Conservation (phyloP, 2,113 vertebrate species). For the Notothenia coriiceps region DNA sequence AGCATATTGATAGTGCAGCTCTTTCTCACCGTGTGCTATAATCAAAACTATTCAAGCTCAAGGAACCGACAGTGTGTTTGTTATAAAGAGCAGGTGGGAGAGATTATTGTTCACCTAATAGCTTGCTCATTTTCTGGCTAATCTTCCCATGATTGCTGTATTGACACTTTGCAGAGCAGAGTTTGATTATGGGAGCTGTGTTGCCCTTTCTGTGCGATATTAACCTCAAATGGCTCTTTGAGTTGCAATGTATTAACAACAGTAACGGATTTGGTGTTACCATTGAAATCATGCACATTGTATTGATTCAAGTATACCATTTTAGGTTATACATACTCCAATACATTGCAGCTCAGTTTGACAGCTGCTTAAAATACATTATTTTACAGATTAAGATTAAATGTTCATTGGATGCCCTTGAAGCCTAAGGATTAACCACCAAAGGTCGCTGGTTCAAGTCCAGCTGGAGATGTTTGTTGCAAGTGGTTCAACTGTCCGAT, state of each 20-base stretch:
- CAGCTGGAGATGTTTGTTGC: no score
- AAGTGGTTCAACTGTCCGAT: no score
- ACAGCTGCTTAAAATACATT: neutral
- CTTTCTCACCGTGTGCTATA: constrained; percentile 1
- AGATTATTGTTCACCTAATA: constrained; percentile 56
- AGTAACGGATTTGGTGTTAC: no score
- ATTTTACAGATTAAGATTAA: neutral
- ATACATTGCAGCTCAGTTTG: neutral
- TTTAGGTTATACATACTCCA: neutral
- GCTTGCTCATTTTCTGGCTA: constrained; percentile 47
- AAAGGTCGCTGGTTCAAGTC: no score
- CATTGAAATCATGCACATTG: neutral
- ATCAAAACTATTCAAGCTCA: constrained; percentile 49
- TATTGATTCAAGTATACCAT: neutral
- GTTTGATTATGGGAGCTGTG: neutral
- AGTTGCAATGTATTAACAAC: neutral
- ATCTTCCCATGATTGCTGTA: constrained; percentile 44
- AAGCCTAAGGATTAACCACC: neutral
- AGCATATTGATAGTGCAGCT: constrained; percentile 27
- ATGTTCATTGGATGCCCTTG: neutral
- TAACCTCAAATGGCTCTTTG: constrained; percentile 2
- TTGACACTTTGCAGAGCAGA: constrained; percentile 29
- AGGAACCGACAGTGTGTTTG: constrained; percentile 20
- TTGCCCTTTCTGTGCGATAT: neutral
- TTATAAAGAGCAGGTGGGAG: constrained; percentile 60